Conservation (phyloP, 2,888 invertebrate genomes). For the Eupithecia centaureata region DNA sequence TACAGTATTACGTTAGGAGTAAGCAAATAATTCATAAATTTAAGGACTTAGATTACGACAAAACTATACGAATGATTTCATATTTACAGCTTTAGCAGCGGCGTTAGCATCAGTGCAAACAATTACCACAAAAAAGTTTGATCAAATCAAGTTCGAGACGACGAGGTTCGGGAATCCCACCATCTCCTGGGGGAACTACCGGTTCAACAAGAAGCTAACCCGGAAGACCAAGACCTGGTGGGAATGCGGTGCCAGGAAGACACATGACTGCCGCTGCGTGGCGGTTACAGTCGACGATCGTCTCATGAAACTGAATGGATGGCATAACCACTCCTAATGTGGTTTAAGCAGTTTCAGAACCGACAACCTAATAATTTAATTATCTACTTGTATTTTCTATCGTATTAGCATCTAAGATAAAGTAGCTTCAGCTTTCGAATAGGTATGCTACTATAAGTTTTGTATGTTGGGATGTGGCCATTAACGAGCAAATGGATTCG, state of each 20-base stretch:
- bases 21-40: background rate
- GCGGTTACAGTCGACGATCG: conserved; percentile 69
- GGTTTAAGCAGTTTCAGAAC: background rate
- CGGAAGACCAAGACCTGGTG: conserved; percentile 72
- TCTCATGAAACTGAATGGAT: conserved; percentile 68
- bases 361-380: background rate
- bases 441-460: background rate
- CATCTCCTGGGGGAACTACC: conserved; percentile 72
- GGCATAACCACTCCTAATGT: conserved; percentile 66
- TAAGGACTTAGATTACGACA: background rate
- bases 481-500: background rate
- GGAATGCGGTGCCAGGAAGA: conserved; percentile 72
- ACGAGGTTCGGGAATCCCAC: conserved; percentile 72
- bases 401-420: background rate
- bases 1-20: background rate
- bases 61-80: conserved; percentile 1
- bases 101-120: background rate
- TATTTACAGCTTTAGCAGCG: conserved; percentile 11
- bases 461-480: background rate
- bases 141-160: conserved; percentile 60
- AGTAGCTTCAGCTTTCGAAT: background rate
- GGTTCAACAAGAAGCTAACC: conserved; percentile 69
- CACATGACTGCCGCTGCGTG: conserved; percentile 62
- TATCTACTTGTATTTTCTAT: background rate
- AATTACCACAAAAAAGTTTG: conserved; percentile 15